phyloP scores from a whole-genome alignment of 2,888 invertebrate genomes.

The Tineola bisselliella region DNA sequence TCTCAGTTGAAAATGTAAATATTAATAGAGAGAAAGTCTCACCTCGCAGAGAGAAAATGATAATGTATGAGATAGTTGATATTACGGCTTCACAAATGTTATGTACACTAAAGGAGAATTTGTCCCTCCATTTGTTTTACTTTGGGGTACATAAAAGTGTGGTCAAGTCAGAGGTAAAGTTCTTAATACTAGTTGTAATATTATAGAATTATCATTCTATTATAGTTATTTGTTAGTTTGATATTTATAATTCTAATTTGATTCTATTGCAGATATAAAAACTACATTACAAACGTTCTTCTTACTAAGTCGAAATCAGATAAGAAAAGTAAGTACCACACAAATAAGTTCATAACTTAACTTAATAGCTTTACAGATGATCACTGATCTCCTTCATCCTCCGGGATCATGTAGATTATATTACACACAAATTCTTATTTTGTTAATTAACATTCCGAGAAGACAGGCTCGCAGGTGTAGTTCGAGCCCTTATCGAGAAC shows the following conservation, averaged over 20 bases:
- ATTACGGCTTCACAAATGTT: background rate
- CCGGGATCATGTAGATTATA: background rate
- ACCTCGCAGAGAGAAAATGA: slow-evolving; percentile 21
- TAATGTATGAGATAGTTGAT: slow-evolving; percentile 3
- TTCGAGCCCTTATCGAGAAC: background rate
- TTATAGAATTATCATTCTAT: too few relatives aligned
- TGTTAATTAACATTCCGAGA: slow-evolving; percentile 9
- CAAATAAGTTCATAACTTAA: background rate
- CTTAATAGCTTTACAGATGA: slow-evolving; percentile 5
- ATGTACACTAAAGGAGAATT: background rate
- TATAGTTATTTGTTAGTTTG: too few relatives aligned
- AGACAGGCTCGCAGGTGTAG: slow-evolving; percentile 7
- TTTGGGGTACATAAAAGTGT: background rate
- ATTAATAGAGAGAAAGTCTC: slow-evolving; percentile 36
- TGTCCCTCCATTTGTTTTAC: background rate
- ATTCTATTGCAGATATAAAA: too few relatives aligned
- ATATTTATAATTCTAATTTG: too few relatives aligned
- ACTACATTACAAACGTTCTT: too few relatives aligned
- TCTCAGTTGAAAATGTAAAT: slow-evolving; percentile 28
- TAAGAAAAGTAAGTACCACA: background rate
- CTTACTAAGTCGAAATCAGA: background rate
- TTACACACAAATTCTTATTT: background rate
- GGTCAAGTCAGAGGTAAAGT: too few relatives aligned
- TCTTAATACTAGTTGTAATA: too few relatives aligned
- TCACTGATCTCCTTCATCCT: slow-evolving; percentile 1